Percentiles rank a stretch among this genome's conserved stretches.
phyloP scores from a whole-genome alignment of 2,888 invertebrate species.

The Aphodius sticticus region DNA sequence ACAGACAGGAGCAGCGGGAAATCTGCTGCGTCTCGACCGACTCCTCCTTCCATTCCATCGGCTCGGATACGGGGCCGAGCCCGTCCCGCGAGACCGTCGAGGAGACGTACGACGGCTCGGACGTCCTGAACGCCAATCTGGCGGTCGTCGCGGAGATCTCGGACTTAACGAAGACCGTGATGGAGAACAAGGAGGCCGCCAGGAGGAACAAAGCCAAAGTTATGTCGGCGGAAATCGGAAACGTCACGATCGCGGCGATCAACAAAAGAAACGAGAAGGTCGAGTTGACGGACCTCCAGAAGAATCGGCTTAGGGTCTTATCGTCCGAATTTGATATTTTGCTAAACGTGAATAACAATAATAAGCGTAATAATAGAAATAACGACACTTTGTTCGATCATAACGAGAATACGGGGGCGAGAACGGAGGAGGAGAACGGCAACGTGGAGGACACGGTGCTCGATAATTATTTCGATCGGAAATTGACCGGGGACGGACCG shows the following conservation, averaged over 20 bases:
- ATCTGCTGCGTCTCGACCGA: neutral
- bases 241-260: slow-evolving; percentile 37
- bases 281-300: slow-evolving; percentile 67
- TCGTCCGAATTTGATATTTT: slow-evolving; percentile 36
- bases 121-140: slow-evolving; percentile 65
- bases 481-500: no score
- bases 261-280: slow-evolving; percentile 43
- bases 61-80: neutral
- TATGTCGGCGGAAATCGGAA: slow-evolving; percentile 63
- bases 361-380: no score
- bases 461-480: no score
- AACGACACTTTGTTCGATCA: no score
- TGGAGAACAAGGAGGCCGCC: slow-evolving; percentile 61
- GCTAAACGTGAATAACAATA: slow-evolving; percentile 5
- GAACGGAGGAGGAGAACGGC: slow-evolving; percentile 6
- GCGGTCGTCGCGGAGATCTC: slow-evolving; percentile 47
- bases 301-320: slow-evolving; percentile 68
- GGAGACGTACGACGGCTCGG: slow-evolving; percentile 50
- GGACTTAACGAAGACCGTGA: slow-evolving; percentile 39
- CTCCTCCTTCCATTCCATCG: slow-evolving; percentile 10
- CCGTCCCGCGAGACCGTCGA: neutral
- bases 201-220: slow-evolving; percentile 62
- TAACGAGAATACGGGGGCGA: neutral
- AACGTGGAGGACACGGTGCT: neutral
- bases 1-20: neutral